Percentiles rank a stretch among this genome's conserved stretches.
phyloP scores from a whole-genome alignment of 2,797 vertebrate genomes.

The Coccyzus lansbergi region DNA sequence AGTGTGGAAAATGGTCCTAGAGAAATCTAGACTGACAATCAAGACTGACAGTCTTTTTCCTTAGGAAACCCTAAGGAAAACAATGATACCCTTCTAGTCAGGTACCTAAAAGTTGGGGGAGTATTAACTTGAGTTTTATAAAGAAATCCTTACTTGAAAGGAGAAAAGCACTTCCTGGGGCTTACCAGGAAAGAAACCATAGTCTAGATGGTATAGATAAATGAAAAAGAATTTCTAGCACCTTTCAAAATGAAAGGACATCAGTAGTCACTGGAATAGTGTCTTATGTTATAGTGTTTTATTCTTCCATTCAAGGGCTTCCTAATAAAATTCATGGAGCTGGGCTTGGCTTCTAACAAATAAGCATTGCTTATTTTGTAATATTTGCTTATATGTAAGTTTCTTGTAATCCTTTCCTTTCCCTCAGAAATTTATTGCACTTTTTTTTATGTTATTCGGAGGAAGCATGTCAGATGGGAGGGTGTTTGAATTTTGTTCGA shows the following conservation, averaged over 20 bases:
- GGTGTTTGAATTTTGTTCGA: neutral
- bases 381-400: too few relatives aligned
- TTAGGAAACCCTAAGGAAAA: neutral
- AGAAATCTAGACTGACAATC: too few relatives aligned
- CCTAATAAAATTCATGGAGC: neutral
- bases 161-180: neutral
- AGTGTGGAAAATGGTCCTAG: neutral
- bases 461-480: neutral
- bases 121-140: neutral
- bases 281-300: neutral
- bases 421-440: neutral
- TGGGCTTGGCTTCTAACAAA: neutral
- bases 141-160: neutral
- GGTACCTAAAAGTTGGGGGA: neutral
- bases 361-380: neutral
- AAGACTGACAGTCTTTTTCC: neutral
- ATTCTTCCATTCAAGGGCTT: neutral
- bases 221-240: neutral
- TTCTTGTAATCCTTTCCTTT: neutral
- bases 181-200: accelerated
- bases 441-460: neutral
- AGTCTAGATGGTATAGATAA: neutral
- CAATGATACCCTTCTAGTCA: neutral
- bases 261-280: neutral
- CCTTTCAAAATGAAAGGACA: neutral